Evolutionary conservation across 2,797 vertebrate species (phyloP).

Genomic region (Leontocebus nigricollis): DNA sequence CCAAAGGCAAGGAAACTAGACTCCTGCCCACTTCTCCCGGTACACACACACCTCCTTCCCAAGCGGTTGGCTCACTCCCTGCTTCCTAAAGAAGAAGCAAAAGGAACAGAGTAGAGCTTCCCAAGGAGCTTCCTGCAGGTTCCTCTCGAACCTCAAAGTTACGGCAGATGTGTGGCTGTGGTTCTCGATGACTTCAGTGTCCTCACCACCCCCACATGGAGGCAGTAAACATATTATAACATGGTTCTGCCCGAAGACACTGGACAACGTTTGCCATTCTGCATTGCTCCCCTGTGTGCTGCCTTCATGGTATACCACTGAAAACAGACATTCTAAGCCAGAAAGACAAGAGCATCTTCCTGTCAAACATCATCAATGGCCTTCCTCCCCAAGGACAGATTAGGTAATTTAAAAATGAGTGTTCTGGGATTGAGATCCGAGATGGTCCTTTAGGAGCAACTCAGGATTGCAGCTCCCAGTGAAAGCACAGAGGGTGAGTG

Average conservation of each 20-base stretch:
- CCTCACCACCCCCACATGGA: neutral
- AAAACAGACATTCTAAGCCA: neutral
- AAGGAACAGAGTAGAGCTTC: neutral
- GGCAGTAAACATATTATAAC: neutral
- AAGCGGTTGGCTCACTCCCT: neutral
- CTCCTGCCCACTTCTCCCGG: neutral
- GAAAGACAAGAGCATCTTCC: neutral
- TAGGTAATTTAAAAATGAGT: neutral
- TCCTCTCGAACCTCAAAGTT: neutral
- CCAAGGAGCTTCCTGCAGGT: neutral
- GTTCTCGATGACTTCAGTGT: neutral
- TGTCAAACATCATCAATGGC: neutral
- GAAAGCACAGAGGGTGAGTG: too few species aligned
- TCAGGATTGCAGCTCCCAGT: too few species aligned
- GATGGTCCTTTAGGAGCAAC: too few species aligned
- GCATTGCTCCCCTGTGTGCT: neutral
- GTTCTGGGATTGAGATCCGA: too few species aligned
- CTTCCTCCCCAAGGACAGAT: neutral
- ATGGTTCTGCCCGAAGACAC: neutral
- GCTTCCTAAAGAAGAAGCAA: neutral
- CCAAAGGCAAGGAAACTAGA: neutral
- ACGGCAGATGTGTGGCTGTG: neutral
- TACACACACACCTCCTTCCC: neutral
- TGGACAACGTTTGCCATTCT: too few species aligned
- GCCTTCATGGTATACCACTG: neutral